Evolutionary conservation across 2,113 vertebrate genomes (phyloP).

Genomic region (Turnix velox): DNA sequence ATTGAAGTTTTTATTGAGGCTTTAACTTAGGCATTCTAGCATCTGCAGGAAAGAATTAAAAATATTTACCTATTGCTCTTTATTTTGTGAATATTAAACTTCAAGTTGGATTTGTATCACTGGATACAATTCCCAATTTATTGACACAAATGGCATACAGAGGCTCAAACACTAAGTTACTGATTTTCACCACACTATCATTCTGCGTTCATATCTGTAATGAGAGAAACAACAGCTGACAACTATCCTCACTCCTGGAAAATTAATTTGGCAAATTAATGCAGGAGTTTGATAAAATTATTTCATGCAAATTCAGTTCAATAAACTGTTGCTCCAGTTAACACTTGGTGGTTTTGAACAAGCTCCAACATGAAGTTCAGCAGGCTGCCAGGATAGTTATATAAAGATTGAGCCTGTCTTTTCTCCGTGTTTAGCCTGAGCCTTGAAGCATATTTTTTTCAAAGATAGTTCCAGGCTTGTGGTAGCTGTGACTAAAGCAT

Average conservation of each 20-base stretch:
- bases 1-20: not conserved
- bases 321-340: not conserved
- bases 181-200: not conserved
- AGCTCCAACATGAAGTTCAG: not conserved
- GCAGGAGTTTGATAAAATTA: not conserved
- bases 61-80: not conserved
- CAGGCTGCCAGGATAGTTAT: not conserved
- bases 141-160: not conserved
- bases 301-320: not conserved
- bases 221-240: not conserved
- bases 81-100: not conserved
- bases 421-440: not conserved
- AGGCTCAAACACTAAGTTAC: not conserved
- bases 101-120: not conserved
- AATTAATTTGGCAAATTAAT: not conserved
- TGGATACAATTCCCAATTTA: not conserved
- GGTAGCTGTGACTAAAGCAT: not conserved
- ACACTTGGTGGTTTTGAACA: not conserved
- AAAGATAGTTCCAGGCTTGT: not conserved
- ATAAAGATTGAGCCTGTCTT: not conserved
- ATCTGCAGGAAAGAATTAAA: not conserved
- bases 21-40: not conserved
- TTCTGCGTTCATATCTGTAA: not conserved
- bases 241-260: not conserved
- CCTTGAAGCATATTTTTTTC: not conserved